phyloP scores from a whole-genome alignment of 2,113 vertebrate genomes.

The Euleptes europaea region DNA sequence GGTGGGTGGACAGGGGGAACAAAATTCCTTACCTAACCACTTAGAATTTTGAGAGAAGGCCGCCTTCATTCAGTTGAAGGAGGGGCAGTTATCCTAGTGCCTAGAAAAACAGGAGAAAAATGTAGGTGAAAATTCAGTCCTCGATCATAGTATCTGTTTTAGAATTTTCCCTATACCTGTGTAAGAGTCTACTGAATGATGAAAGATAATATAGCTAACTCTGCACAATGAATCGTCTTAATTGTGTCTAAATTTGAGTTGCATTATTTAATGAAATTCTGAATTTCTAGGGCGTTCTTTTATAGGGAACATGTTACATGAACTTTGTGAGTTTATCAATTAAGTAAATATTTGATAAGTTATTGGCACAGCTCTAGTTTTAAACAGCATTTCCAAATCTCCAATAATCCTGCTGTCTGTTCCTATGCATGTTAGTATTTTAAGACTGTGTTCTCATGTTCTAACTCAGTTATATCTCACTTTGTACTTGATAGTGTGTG shows the following conservation, averaged over 20 bases:
- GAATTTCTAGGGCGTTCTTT: constrained; percentile 13
- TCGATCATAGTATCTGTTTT: not conserved
- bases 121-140: not conserved
- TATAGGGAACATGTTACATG: constrained; percentile 36
- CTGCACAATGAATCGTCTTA: not conserved
- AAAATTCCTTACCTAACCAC: not conserved
- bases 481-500: constrained; percentile 62
- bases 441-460: constrained; percentile 71
- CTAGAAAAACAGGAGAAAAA: not conserved
- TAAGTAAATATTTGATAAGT: constrained; percentile 58
- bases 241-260: constrained; percentile 33
- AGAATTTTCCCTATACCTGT: not conserved
- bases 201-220: constrained; percentile 9
- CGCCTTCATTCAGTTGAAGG: not conserved
- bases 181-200: not conserved
- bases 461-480: constrained; percentile 76
- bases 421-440: constrained; percentile 78
- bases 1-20: not conserved
- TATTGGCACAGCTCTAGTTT: constrained; percentile 86
- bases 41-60: not conserved
- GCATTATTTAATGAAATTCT: constrained; percentile 30
- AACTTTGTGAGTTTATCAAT: constrained; percentile 22
- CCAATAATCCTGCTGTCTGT: constrained; percentile 70
- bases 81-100: not conserved
- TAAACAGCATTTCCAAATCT: constrained; percentile 76